These are phyloP conservation scores for Siniperca obscura DNA, from an alignment of 2,797 vertebrate species.

Conservation along the genomic window DNA sequence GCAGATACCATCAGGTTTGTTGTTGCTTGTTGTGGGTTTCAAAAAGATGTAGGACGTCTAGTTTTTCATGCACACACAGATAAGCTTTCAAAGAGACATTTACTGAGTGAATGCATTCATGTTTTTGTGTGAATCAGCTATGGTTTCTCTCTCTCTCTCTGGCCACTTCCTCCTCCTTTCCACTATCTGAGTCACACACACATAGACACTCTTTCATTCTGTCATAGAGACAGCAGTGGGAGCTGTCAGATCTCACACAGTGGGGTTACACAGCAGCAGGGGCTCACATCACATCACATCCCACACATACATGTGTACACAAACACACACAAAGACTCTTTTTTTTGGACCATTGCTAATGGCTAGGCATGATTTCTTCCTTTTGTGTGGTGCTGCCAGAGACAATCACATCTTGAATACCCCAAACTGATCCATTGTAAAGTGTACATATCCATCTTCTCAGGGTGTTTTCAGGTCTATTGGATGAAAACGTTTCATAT, in stretches of 20 bases:
- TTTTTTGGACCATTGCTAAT: slow-evolving; percentile 25
- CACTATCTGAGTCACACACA: slow-evolving; percentile 58
- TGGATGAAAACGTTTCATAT: not conserved
- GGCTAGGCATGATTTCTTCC: slow-evolving; percentile 24
- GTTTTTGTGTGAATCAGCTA: slow-evolving; percentile 52
- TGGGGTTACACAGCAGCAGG: slow-evolving; percentile 64
- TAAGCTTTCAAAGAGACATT: slow-evolving; percentile 58
- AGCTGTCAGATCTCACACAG: slow-evolving; percentile 75
- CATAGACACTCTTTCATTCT: slow-evolving; percentile 54
- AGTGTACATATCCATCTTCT: not conserved
- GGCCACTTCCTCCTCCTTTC: slow-evolving; percentile 51
- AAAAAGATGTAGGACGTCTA: slow-evolving; percentile 22
- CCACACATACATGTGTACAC: slow-evolving; percentile 15
- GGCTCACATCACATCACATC: slow-evolving; percentile 57
- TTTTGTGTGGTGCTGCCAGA: slow-evolving; percentile 37
- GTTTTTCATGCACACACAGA: slow-evolving; percentile 37
- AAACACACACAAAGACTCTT: slow-evolving; percentile 23
- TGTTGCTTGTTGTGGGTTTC: slow-evolving; percentile 40
- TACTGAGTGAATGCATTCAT: slow-evolving; percentile 44
- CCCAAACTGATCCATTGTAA: slow-evolving; percentile 38
- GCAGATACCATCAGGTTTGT: slow-evolving; percentile 35
- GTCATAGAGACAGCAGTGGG: slow-evolving; percentile 62
- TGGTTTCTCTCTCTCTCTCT: slow-evolving; percentile 37
- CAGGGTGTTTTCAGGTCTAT: accelerated
- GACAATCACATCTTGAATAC: slow-evolving; percentile 33